Conservation (phyloP, 2,797 vertebrate species). For the Cetoscarus ocellatus region DNA sequence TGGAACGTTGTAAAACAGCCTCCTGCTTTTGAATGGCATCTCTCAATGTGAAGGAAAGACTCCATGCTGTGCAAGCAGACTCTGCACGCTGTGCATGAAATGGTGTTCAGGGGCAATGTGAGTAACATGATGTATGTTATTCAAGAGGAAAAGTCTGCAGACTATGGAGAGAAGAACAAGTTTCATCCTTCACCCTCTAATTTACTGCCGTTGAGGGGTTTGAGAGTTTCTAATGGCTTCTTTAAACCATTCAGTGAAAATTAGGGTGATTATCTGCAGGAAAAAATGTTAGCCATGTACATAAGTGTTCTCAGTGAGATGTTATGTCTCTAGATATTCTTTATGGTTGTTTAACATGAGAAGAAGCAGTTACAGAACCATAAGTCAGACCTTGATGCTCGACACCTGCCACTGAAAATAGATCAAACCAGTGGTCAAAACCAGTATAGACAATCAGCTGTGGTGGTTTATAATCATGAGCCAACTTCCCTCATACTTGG, state of each 20-base stretch:
- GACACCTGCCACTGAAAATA: too few species aligned
- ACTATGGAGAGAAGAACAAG: neutral
- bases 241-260: neutral
- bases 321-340: too few species aligned
- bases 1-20: neutral
- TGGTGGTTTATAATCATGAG: too few species aligned
- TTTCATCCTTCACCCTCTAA: neutral
- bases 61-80: conserved; percentile 11
- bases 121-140: neutral
- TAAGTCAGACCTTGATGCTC: too few species aligned
- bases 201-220: neutral
- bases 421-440: too few species aligned
- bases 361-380: too few species aligned
- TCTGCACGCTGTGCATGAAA: conserved; percentile 7
- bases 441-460: too few species aligned
- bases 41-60: neutral
- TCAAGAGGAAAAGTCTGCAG: conserved; percentile 3
- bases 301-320: too few species aligned
- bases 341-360: too few species aligned
- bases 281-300: too few species aligned
- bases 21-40: conserved; percentile 1
- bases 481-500: too few species aligned
- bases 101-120: neutral
- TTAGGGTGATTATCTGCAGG: too few species aligned
- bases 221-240: neutral